phyloP scores from a whole-genome alignment of 2,888 invertebrate species.

The Apoderus coryli region DNA sequence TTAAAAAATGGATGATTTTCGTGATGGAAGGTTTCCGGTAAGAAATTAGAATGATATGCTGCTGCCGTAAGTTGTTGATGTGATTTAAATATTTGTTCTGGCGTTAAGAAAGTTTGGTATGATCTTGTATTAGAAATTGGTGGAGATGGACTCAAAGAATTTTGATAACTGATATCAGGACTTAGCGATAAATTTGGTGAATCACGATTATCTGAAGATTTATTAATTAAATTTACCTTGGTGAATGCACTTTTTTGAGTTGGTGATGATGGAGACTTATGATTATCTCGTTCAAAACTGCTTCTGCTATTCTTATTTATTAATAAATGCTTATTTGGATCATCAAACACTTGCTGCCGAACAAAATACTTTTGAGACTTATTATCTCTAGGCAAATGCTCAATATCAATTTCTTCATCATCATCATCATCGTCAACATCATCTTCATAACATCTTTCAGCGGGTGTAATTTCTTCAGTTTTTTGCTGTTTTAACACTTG shows the following conservation, averaged over 20 bases:
- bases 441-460: slow-evolving; percentile 19
- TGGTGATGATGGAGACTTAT: slow-evolving; percentile 29
- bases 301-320: slow-evolving; percentile 39
- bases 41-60: slow-evolving; percentile 33
- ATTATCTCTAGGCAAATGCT: slow-evolving; percentile 21
- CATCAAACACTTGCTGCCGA: slow-evolving; percentile 46
- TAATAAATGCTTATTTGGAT: slow-evolving; percentile 34
- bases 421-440: slow-evolving; percentile 23
- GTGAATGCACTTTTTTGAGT: slow-evolving; percentile 67
- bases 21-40: slow-evolving; percentile 34
- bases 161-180: slow-evolving; percentile 63
- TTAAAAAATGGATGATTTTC: slow-evolving; percentile 29
- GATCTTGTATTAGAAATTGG: slow-evolving; percentile 32
- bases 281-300: slow-evolving; percentile 33
- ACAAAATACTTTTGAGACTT: slow-evolving; percentile 22
- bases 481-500: slow-evolving; percentile 41
- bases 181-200: slow-evolving; percentile 61
- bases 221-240: slow-evolving; percentile 53
- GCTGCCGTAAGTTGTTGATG: slow-evolving; percentile 32
- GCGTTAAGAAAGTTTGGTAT: slow-evolving; percentile 34
- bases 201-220: slow-evolving; percentile 29
- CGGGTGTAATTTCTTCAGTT: slow-evolving; percentile 34
- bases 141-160: slow-evolving; percentile 62
- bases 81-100: slow-evolving; percentile 39
- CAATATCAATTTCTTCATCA: slow-evolving; percentile 29